Base-by-base conservation (phyloP, 2,113 vertebrate species). In the Cebidichthys violaceus region DNA sequence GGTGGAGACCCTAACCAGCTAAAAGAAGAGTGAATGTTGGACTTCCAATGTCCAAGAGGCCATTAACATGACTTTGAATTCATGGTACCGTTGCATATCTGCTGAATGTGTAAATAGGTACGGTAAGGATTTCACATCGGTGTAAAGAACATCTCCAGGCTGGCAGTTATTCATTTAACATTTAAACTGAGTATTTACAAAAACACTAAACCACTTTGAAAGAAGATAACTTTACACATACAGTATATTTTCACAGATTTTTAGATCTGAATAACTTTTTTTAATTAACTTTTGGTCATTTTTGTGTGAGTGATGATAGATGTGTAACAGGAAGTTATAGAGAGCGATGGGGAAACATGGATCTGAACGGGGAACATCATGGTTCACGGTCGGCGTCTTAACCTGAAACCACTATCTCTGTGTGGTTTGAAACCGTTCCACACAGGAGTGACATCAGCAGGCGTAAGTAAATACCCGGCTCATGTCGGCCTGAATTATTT, bases 401-500 rank as follows among this genome's bases (percentile, higher is more conserved):
- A 18, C 41, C 15, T 1, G 29, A 29, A 37, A 54, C 4, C 9
- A 4, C 1, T 29, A 31, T 22, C 35, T 76, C n/a, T 43, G 55
- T 33, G 47, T 31, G 24, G 39, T 35, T 59, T 64, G 50, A 64
- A 77, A 66, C 68, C 77, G 57, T 33, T 65, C 47, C 67, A 74
- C 81, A 81, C 74, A 67, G 41, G 18, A 71, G 77, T 43, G 75
- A 67, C 81, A 67, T 72, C 22, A 77, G 84, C 82, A 67, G 82
- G 77, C 7, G 85, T 90, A 90, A 90, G 88, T 57, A 41, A 90
- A 87, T 77, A 86, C 87, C 81, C 11, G 45, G 67, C 77, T 88
- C 81, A 50, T 69, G 81, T 85, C 73, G 50, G 4, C 18, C 57
- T 94, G 75, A 94, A 94, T 95, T 85, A 94, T 94, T 95, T 78